Evolutionary conservation across 1,140 invertebrate species (phyloP), one percentile per base, ranked within the genome.

Genomic region (Catajapyx aquilonaris): DNA sequence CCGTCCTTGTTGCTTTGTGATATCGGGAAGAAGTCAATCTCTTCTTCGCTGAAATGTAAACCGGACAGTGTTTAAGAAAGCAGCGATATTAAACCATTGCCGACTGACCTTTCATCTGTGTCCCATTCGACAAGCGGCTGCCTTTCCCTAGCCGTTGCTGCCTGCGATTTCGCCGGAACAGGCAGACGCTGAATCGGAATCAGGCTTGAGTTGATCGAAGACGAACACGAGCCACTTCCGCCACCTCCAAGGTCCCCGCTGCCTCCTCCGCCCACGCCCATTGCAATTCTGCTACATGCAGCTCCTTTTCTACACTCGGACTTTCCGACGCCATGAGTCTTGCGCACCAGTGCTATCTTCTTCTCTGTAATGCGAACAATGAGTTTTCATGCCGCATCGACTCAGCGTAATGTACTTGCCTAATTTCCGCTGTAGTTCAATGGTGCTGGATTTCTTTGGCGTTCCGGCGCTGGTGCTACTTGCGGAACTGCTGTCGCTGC

Each of bases 41-140:
- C 66, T 47, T 66, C 61, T 45, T 67, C 66, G 44, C 66, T 69
- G 38, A 31, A 54, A n/a, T n/a, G n/a, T n/a, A n/a, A n/a, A n/a
- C n/a, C n/a, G n/a, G n/a, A n/a, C n/a, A n/a, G n/a, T n/a, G n/a
- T n/a, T n/a, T n/a, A n/a, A n/a, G n/a, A n/a, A n/a, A n/a, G n/a
- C n/a, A n/a, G n/a, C n/a, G n/a, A n/a, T n/a, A n/a, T n/a, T n/a
- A n/a, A n/a, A n/a, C n/a, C n/a, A n/a, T n/a, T n/a, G n/a, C n/a
- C n/a, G n/a, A n/a, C n/a, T n/a, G n/a, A 60, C 60, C 59, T 62
- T 25, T 64, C 60, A 45, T 62, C 60, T 9, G 59, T 57, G 37
- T 64, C 59, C 61, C 61, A 70, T 44, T 69, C 66, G 4, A 71
- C 67, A 13, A 72, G 49, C 15, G 67, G 65, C 48, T 64, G 57